Evolutionary conservation across 2,888 invertebrate species (phyloP).

Genomic region (Pycnomerus fuliginosus): DNA sequence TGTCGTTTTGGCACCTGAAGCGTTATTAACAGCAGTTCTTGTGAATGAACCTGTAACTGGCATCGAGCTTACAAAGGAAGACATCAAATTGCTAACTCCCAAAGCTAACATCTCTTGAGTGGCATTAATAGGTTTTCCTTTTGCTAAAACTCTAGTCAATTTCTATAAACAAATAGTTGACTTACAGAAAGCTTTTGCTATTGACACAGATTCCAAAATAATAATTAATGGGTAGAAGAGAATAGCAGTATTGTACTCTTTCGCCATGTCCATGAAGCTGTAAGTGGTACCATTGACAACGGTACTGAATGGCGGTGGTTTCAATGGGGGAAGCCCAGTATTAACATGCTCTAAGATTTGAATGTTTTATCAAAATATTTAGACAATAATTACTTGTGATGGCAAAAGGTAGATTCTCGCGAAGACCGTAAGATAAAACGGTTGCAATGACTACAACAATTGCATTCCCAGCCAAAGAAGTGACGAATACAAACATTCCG

Average conservation of each 20-base stretch:
- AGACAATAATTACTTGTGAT: conserved; percentile 54
- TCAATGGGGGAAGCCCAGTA: conserved; percentile 67
- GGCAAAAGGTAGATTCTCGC: conserved; percentile 62
- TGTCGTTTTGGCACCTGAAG: conserved; percentile 81
- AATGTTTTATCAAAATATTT: neutral
- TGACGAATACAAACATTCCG: conserved; percentile 61
- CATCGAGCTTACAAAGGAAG: conserved; percentile 83
- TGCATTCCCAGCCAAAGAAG: conserved; percentile 75
- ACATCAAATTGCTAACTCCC: conserved; percentile 75
- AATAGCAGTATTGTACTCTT: conserved; percentile 67
- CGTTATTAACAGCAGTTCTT: conserved; percentile 86
- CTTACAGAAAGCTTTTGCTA: conserved; percentile 83
- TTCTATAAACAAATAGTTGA: neutral
- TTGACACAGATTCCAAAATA: conserved; percentile 76
- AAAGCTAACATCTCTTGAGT: conserved; percentile 80
- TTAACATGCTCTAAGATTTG: conserved; percentile 51
- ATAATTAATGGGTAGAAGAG: conserved; percentile 72
- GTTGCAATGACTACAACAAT: conserved; percentile 73
- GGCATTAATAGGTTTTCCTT: conserved; percentile 67
- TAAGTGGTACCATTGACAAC: conserved; percentile 58
- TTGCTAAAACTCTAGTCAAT: conserved; percentile 54
- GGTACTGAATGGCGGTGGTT: conserved; percentile 68
- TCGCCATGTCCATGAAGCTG: conserved; percentile 59
- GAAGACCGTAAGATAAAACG: conserved; percentile 60
- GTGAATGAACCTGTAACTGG: conserved; percentile 87